Base-by-base conservation (phyloP, 2,888 invertebrate species). In the Acrobasis repandana region DNA sequence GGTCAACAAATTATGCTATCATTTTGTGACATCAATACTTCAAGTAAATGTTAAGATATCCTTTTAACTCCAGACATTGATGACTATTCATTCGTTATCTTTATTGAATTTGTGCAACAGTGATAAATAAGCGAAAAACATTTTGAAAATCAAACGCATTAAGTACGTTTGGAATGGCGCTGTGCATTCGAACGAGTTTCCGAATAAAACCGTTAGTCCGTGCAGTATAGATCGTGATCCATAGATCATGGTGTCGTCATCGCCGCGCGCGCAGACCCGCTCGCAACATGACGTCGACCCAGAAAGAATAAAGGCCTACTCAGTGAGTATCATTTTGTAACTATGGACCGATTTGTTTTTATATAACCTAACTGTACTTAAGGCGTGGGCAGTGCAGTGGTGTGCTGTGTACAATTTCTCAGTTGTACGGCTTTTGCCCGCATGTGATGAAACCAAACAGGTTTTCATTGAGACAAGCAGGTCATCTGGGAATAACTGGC, bases 181-280 rank as follows among this genome's bases (percentile, higher is more conserved):
- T 60, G 67, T 68, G 66, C 66, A 47, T 54, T 51, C 65, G 65
- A 65, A 67, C 61, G 61, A 56, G 66, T 64, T 67, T 69, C 68
- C 61, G 69, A 72, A 68, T 71, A 63, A 58, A 67, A 73, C 76
- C 77, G 79, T 81, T 82, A 85, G 76, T 69, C 61, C 74, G 72
- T 67, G 77, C 79, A 80, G 76, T 72, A 74, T 75, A 77, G 76
- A 78, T 81, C 83, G 87, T 86, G 88, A 86, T 85, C 85, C 73
- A 81, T 83, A 85, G 88, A 90, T 83, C 84, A 92, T 92, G 92
- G 92, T 92, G 77, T 92, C 92, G 80, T 92, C 92, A 80, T 91
- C 92, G 77, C 91, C 92, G 80, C 90, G 90, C 65, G 88, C 90
- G 81, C 90, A 88, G 74, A 76, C 88, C 64, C 89, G 90, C 69